Percentiles rank a stretch among this genome's conserved stretches.
These are phyloP conservation scores for Scytalopus superciliaris DNA, from an alignment of 2,113 vertebrate species.

Conservation along the genomic window DNA sequence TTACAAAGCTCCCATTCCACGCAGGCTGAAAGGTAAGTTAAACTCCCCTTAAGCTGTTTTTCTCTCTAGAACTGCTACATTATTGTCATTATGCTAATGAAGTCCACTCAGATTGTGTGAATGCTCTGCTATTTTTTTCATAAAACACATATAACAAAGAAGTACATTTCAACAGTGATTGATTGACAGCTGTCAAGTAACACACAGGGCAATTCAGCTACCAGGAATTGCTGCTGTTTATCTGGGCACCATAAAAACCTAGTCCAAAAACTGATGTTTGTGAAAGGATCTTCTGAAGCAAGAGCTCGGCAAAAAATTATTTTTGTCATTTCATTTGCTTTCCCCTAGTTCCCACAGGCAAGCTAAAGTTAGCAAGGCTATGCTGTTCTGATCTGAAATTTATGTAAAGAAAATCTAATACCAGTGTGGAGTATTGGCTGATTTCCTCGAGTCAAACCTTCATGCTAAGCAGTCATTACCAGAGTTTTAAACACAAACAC, in stretches of 20 bases:
- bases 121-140: not conserved
- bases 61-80: not conserved
- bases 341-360: not conserved
- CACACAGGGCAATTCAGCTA: not conserved
- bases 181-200: conserved; percentile 1
- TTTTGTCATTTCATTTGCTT: not conserved
- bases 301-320: not conserved
- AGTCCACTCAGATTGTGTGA: not conserved
- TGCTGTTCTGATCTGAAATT: not conserved
- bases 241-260: not conserved
- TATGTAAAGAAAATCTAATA: not conserved
- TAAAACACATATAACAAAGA: not conserved
- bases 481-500: not conserved
- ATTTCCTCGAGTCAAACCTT: not conserved
- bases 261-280: not conserved
- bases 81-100: not conserved
- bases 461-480: not conserved
- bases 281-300: not conserved
- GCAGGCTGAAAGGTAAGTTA: not conserved
- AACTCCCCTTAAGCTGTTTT: not conserved
- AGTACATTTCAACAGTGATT: not conserved
- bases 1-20: not conserved
- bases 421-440: not conserved
- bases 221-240: not conserved
- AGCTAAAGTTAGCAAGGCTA: not conserved